Base-by-base conservation (phyloP, 2,888 invertebrate species). In the Cryptocheilus praepositus region DNA sequence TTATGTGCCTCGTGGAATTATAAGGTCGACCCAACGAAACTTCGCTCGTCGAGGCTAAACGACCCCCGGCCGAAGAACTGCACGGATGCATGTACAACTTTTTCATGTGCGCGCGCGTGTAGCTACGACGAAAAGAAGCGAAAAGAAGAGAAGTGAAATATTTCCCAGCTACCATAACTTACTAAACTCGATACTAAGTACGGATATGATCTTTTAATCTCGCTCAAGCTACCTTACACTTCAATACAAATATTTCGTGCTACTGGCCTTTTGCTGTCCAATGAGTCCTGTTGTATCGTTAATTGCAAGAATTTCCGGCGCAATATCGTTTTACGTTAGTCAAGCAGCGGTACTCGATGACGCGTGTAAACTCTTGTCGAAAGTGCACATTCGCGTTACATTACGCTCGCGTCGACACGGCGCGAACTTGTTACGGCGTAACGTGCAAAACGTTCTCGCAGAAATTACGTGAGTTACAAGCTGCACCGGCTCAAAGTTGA, bases 401-500 rank as follows among this genome's bases (percentile, higher is more conserved):
- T 73, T 63, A 61, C 67, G 58, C 62, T 63, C 52, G 65, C 60
- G 63, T 64, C 61, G 66, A 63, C 61, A 62, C 70, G 70, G 61
- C 63, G 22, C 65, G 36, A 36, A 61, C 70, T 59, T 63, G 63
- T 71, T 71, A 68, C 64, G 25, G 56, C 46, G 66, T 66, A 69
- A 67, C 73, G 64, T 55, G 66, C 64, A 62, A 71, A 64, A 60
- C 62, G 61, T 61, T 66, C 21, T 46, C 11, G 61, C 64, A 66
- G 64, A 73, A 74, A 73, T 74, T 64, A 73, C 69, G 64, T 70
- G 36, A 5, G 64, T 70, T 69, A 62, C 60, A 70, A 64, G 69
- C 62, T 36, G 49, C 59, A 43, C 46, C 51, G 36, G 1, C 36
- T 36, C 36, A 36, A 36, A 36, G 36, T 36, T 36, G 11, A 36